A percentile compares a stretch with the other conserved stretches of the same genome.
Conservation (phyloP, 2,113 vertebrate genomes). For the Lepus europaeus region DNA sequence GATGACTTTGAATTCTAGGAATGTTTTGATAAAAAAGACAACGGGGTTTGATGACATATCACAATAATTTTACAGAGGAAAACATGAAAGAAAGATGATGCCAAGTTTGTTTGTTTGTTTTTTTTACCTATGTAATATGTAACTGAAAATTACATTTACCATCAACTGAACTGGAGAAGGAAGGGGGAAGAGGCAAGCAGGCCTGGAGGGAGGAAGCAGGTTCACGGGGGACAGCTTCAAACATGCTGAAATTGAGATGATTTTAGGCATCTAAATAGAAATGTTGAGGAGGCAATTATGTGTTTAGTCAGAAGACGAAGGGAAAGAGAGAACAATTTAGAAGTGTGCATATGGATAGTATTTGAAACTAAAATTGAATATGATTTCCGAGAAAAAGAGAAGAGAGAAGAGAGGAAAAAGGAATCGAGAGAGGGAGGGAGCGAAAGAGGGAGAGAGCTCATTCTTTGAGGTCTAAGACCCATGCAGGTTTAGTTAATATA, state of each 20-base stretch:
- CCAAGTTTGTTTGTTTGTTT: not conserved
- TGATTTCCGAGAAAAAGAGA: not conserved
- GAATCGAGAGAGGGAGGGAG: not conserved
- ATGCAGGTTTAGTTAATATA: not conserved
- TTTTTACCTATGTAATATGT: too few relatives aligned
- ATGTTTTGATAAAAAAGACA: not conserved
- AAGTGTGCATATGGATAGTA: not conserved
- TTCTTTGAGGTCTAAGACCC: too few relatives aligned
- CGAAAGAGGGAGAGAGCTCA: not conserved
- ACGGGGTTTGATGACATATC: too few relatives aligned
- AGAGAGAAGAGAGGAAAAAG: not conserved
- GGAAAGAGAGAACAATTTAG: not conserved
- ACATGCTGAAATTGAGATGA: not conserved
- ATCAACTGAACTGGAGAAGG: not conserved
- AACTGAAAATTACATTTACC: not conserved
- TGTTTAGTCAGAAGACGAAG: not conserved
- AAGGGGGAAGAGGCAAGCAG: rapidly evolving
- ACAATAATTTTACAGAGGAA: not conserved
- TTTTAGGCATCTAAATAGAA: not conserved
- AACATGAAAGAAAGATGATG: not conserved
- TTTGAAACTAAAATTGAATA: not conserved
- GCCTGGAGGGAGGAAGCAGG: not conserved
- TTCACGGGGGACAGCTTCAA: not conserved
- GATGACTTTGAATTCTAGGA: not conserved
- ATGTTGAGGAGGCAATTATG: not conserved